A percentile compares a stretch with the other conserved stretches of the same genome.
Evolutionary conservation across 2,888 invertebrate genomes (phyloP).

Genomic region (Spodoptera picta): DNA sequence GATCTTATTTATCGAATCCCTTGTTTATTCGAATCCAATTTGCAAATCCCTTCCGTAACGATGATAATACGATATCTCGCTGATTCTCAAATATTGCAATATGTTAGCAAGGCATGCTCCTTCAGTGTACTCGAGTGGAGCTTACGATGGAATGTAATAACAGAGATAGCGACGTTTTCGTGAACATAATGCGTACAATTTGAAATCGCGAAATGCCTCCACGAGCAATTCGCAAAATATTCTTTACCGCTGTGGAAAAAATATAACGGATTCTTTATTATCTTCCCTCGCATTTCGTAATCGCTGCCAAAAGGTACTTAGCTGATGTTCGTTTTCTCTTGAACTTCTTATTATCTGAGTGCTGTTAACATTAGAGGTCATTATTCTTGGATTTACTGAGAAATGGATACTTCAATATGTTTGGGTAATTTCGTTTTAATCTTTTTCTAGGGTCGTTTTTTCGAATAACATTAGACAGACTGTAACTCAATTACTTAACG

Average conservation of each 20-base stretch:
- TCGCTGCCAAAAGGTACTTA: constrained; percentile 56
- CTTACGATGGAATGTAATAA: constrained; percentile 78
- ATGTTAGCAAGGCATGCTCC: constrained; percentile 63
- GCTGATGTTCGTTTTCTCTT: constrained; percentile 47
- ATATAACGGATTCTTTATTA: constrained; percentile 71
- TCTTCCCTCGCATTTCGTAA: constrained; percentile 56
- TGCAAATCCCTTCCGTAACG: constrained; percentile 51
- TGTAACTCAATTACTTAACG: constrained; percentile 28
- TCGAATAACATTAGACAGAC: constrained; percentile 5
- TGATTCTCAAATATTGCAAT: constrained; percentile 72
- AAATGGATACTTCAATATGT: constrained; percentile 27
- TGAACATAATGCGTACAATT: constrained; percentile 78
- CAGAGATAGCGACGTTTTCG: constrained; percentile 73
- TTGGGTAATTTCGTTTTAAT: constrained; percentile 21
- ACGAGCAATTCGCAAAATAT: constrained; percentile 72
- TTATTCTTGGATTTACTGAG: constrained; percentile 38
- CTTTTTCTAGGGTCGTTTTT: constrained; percentile 7
- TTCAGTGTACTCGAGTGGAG: constrained; percentile 61
- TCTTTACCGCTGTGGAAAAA: constrained; percentile 66
- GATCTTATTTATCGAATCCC: constrained; percentile 27
- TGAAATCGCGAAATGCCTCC: constrained; percentile 74
- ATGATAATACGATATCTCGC: constrained; percentile 63
- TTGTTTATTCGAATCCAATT: constrained; percentile 69
- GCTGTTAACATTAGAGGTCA: constrained; percentile 45
- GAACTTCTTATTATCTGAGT: constrained; percentile 53